These are phyloP conservation scores for Halichondria panicea DNA, from an alignment of 37 sponge, comb jelly and placozoan species.

Conservation along the genomic window DNA sequence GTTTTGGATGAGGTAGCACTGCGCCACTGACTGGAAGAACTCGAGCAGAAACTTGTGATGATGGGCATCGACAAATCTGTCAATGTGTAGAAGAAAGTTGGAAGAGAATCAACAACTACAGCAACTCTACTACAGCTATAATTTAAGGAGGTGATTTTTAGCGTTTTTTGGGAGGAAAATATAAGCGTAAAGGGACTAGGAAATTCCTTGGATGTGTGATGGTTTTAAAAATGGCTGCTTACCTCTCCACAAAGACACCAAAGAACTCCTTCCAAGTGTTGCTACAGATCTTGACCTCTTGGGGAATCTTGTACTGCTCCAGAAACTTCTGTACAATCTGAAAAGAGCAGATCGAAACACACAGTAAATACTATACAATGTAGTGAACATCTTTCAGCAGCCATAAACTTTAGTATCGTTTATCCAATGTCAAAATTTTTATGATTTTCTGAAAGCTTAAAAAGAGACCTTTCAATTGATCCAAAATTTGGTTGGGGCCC, in stretches of 20 bases:
- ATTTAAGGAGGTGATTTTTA: neutral
- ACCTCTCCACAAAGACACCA: constrained; percentile 50
- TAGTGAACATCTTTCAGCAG: too few species aligned
- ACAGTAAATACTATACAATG: too few species aligned
- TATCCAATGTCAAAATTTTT: too few species aligned
- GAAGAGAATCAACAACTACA: neutral
- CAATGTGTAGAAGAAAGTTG: neutral
- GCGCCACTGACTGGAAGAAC: constrained; percentile 32
- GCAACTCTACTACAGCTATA: neutral
- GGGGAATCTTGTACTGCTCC: constrained; percentile 31
- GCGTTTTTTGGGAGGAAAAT: neutral
- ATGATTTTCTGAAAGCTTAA: too few species aligned
- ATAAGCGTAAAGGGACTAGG: neutral
- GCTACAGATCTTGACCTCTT: constrained; percentile 34
- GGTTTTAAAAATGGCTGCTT: neutral
- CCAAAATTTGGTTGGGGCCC: too few species aligned
- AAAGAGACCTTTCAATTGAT: too few species aligned
- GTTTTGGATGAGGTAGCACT: constrained; percentile 21
- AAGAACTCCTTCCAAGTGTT: constrained; percentile 54
- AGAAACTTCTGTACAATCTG: constrained; percentile 54
- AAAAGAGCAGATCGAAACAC: too few species aligned
- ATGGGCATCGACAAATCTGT: constrained; percentile 38
- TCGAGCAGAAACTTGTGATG: constrained; percentile 50
- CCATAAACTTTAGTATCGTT: too few species aligned
- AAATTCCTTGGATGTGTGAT: neutral